Evolutionary conservation across 1,140 invertebrate species (phyloP).

Genomic region (Drosophila triauraria): DNA sequence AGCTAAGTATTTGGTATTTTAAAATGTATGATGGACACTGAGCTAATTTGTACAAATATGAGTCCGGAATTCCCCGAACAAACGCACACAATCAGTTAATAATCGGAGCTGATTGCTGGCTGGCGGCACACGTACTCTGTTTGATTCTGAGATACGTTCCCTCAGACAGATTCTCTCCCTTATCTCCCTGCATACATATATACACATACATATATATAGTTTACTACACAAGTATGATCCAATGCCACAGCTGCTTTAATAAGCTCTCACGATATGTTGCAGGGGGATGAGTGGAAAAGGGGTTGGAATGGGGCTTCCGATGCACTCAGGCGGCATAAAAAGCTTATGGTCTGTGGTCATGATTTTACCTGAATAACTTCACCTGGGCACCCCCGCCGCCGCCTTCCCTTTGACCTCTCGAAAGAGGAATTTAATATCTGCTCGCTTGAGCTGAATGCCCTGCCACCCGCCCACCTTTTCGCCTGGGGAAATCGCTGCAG

Average conservation of each 20-base stretch:
- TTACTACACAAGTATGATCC: background rate
- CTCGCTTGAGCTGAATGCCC: slow-evolving; percentile 16
- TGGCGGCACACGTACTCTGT: background rate
- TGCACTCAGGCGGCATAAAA: slow-evolving; percentile 59
- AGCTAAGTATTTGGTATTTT: background rate
- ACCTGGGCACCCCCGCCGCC: background rate
- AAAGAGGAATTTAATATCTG: slow-evolving; percentile 51
- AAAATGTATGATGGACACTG: background rate
- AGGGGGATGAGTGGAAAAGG: background rate
- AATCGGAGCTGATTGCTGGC: background rate
- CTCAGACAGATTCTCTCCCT: slow-evolving; percentile 6
- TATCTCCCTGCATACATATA: slow-evolving; percentile 9
- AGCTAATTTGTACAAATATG: background rate
- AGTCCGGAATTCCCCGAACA: slow-evolving; percentile 26
- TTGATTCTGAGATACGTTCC: background rate
- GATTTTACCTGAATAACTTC: slow-evolving; percentile 29
- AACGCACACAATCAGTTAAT: background rate
- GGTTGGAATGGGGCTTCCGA: slow-evolving; percentile 7
- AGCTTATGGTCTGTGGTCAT: slow-evolving; percentile 50
- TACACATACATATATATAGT: background rate
- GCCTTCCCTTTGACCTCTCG: slow-evolving; percentile 17
- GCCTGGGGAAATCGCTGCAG: slow-evolving; percentile 15
- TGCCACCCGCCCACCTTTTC: background rate
- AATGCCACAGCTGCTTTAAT: slow-evolving; percentile 47
- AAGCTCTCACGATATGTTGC: slow-evolving; percentile 12